These are phyloP conservation scores for Onychomys torridus DNA, from an alignment of 2,797 vertebrate genomes.

Conservation along the genomic window DNA sequence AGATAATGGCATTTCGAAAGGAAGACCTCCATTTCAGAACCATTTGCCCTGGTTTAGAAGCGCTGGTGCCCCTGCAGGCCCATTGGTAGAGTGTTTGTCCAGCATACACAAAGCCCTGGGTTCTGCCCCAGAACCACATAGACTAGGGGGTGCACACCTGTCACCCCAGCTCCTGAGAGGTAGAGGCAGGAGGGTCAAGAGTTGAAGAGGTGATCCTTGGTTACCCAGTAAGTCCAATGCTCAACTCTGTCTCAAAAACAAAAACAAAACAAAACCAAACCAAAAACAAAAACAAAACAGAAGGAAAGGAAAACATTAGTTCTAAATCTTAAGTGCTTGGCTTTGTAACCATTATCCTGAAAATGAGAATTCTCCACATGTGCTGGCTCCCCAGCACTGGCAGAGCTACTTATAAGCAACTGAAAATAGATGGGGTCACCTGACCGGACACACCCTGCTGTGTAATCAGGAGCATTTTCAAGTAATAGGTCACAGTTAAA, in stretches of 20 bases:
- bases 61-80: not conserved
- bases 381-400: not conserved
- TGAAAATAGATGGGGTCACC: slow-evolving; percentile 57
- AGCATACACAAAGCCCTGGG: not conserved
- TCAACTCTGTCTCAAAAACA: not conserved
- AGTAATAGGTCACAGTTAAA: not conserved
- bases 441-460: slow-evolving; percentile 37
- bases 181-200: not conserved
- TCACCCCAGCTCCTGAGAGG: not conserved
- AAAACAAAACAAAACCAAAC: no score
- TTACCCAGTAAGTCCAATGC: not conserved
- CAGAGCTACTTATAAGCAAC: not conserved
- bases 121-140: not conserved
- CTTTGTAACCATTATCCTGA: not conserved
- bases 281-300: no score
- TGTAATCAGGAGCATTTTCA: not conserved
- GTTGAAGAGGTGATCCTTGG: not conserved
- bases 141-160: not conserved
- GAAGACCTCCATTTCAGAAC: not conserved
- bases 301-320: not conserved
- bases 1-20: not conserved
- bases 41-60: not conserved
- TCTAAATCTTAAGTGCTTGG: not conserved
- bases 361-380: not conserved
- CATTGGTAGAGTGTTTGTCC: not conserved